Evolutionary conservation across 1,140 invertebrate species (phyloP), one percentile per base, ranked within the genome.

Genomic region (Cotesia typhae): DNA sequence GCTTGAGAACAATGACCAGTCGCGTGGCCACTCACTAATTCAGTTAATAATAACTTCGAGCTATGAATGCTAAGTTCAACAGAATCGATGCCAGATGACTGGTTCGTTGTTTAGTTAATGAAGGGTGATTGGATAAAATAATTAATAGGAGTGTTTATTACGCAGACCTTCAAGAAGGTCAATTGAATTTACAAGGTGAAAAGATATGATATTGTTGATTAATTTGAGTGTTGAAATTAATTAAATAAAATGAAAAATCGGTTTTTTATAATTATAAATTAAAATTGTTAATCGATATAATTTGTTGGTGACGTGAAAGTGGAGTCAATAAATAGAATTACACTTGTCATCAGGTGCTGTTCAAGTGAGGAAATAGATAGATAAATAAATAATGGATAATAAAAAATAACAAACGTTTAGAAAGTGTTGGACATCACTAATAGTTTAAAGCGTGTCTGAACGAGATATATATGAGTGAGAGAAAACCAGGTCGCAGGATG

Each of bases 401-500:
- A 47, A 47, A 47, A 9, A 47, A 47, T 47, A 47, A 47, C 60
- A 37, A 63, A 63, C 37, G 35, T 38, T 63, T 63, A 41, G 60
- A 63, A 63, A 63, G 60, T 63, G 60, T 63, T 60, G 55, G 17
- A 70, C 67, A 61, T 60, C 12, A 35, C 37, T 66, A 52, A 66
- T 66, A n/a, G 64, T 60, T 57, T 67, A 41, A 36, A 70, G 53
- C 4, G 71, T 28, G 6, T 51, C 55, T 41, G 36, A 41, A 28
- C 52, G 53, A 67, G 55, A 55, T 36, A 59, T 64, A 70, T 20
- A 69, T 17, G 67, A 67, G 61, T 57, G 57, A 69, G 68, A 71
- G 53, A 60, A 74, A 76, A 78, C 71, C 75, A 70, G 78, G 75
- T 73, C 75, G 76, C 78, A 81, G 80, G 80, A 81, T 81, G 80